Evolutionary conservation across 2,113 vertebrate species (phyloP).

Genomic region (Dryoscopus gambensis): DNA sequence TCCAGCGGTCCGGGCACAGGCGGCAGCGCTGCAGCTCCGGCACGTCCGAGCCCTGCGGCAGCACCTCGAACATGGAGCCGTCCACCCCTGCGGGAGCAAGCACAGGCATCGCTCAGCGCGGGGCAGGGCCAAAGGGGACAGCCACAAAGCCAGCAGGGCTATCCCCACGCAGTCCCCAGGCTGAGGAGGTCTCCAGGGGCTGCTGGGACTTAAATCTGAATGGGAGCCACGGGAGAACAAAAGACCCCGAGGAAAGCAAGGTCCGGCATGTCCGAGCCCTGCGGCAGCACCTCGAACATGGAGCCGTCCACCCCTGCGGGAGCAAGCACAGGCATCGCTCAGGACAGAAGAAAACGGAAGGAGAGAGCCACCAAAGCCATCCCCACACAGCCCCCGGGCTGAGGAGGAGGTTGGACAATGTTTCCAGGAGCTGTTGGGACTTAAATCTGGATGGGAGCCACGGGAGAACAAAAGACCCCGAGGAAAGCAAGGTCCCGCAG

Average conservation of each 20-base stretch:
- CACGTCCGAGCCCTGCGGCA: conserved; percentile 73
- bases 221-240: rapidly evolving
- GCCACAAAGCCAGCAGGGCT: too few species aligned
- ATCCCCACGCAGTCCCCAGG: rapidly evolving
- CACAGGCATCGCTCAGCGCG: too few species aligned
- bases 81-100: conserved; percentile 77
- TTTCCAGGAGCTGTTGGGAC: neutral
- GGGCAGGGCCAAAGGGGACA: too few species aligned
- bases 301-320: conserved; percentile 83
- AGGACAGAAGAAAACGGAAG: neutral
- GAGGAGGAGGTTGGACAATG: neutral
- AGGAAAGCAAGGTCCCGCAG: neutral
- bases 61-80: conserved; percentile 85
- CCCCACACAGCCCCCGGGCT: too few species aligned
- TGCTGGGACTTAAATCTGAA: neutral
- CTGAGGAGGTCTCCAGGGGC: neutral
- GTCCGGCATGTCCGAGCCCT: conserved; percentile 61
- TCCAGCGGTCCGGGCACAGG: conserved; percentile 78
- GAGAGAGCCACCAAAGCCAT: neutral
- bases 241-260: neutral
- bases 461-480: neutral
- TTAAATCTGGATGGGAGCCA: neutral
- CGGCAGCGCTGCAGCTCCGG: conserved; percentile 78
- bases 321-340: neutral
- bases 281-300: conserved; percentile 86